A percentile compares a stretch with the other conserved stretches of the same genome.
Evolutionary conservation across 1,140 invertebrate species (phyloP).

Genomic region (Cardiocondyla obscurior): DNA sequence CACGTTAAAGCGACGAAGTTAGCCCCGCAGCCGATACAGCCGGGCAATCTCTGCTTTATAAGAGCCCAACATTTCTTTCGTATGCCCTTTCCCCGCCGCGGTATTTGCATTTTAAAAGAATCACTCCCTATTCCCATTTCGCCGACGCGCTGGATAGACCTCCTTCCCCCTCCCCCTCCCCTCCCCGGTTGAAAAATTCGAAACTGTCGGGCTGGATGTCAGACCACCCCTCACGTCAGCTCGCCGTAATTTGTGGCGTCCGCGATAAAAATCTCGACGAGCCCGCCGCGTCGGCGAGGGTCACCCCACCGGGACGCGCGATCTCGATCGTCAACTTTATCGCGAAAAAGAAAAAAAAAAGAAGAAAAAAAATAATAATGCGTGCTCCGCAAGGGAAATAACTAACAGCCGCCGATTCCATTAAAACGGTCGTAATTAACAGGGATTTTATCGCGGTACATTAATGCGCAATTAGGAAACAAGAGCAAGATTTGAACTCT

Average conservation of each 20-base stretch:
- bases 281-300: conserved; percentile 26
- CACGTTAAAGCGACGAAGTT: conserved; percentile 60
- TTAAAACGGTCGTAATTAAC: conserved; percentile 6
- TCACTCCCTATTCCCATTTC: conserved; percentile 49
- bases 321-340: conserved; percentile 21
- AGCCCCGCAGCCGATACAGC: conserved; percentile 44
- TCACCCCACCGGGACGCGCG: conserved; percentile 21
- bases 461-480: conserved; percentile 19
- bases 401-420: neutral
- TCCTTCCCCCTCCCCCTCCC: no score
- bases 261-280: conserved; percentile 56
- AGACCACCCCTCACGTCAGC: conserved; percentile 70
- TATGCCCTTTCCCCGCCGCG: conserved; percentile 63
- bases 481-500: neutral
- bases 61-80: conserved; percentile 75
- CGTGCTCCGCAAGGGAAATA: neutral
- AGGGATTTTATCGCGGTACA: conserved; percentile 5
- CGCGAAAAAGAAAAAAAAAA: no score
- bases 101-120: conserved; percentile 82
- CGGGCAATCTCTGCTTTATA: conserved; percentile 67
- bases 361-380: no score
- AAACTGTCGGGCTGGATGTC: conserved; percentile 74
- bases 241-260: conserved; percentile 64
- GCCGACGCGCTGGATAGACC: conserved; percentile 12
- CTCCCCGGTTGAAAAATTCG: conserved; percentile 81